Evolutionary conservation across 2,888 invertebrate genomes (phyloP).

Genomic region (Neelides folsomi): DNA sequence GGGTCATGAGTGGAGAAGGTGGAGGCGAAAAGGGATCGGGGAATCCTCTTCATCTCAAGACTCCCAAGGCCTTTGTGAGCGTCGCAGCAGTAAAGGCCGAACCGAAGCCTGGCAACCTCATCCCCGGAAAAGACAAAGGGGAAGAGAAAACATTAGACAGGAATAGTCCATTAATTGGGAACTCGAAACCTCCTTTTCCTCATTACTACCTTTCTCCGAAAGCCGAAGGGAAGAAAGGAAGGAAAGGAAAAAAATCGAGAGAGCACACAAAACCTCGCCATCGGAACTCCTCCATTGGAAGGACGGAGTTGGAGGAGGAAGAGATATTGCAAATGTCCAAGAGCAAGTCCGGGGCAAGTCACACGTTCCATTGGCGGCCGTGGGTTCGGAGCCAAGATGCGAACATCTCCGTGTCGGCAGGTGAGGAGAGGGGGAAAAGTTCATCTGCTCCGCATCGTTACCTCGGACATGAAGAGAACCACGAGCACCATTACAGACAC

Average conservation of each 20-base stretch:
- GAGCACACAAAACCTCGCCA: neutral
- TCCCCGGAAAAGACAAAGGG: conserved; percentile 1
- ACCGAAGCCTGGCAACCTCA: neutral
- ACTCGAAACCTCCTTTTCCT: too few relatives aligned
- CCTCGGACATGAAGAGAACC: too few relatives aligned
- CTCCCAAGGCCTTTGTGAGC: neutral
- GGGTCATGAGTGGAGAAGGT: conserved; percentile 18
- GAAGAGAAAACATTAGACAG: neutral
- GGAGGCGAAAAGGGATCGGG: too few relatives aligned
- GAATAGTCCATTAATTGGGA: too few relatives aligned
- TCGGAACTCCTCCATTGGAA: conserved; percentile 5
- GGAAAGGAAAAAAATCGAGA: neutral
- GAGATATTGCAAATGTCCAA: too few relatives aligned
- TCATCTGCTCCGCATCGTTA: too few relatives aligned
- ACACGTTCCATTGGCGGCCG: too few relatives aligned
- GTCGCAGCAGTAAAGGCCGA: neutral
- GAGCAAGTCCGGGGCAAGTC: too few relatives aligned
- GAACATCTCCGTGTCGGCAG: too few relatives aligned
- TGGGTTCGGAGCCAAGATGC: too few relatives aligned
- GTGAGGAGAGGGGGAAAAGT: too few relatives aligned
- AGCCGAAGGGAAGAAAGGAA: conserved; percentile 8
- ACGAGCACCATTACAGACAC: too few relatives aligned
- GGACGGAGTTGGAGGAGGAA: neutral
- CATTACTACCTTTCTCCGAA: conserved; percentile 1
- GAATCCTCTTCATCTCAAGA: neutral